Evolutionary conservation across 2,797 vertebrate genomes (phyloP).

Genomic region (Spea hammondii): DNA sequence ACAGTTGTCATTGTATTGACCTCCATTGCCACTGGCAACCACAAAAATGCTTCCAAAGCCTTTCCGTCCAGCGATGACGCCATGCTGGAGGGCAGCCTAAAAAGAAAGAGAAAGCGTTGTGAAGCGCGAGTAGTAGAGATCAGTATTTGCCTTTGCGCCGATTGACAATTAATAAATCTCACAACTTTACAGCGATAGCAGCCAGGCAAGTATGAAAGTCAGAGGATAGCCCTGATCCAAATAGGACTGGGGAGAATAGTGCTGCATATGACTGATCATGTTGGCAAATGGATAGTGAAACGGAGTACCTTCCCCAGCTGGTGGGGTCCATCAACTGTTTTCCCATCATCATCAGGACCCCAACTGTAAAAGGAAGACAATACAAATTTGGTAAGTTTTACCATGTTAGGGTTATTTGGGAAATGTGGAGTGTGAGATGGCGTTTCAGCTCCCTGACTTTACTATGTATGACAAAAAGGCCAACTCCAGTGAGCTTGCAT

Average conservation of each 20-base stretch:
- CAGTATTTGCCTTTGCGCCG: too few relatives aligned
- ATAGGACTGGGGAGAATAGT: background rate
- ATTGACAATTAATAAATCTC: too few relatives aligned
- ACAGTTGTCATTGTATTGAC: slow-evolving; percentile 90
- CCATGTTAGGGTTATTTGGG: too few relatives aligned
- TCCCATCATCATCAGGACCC: slow-evolving; percentile 96
- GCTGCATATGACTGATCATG: background rate
- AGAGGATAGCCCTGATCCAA: too few relatives aligned
- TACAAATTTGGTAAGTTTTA: slow-evolving; percentile 5
- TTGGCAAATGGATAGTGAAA: background rate
- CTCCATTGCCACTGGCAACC: slow-evolving; percentile 95
- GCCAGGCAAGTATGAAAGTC: too few relatives aligned
- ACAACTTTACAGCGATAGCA: too few relatives aligned
- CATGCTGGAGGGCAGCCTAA: slow-evolving; percentile 92
- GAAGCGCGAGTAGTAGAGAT: background rate
- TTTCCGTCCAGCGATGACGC: slow-evolving; percentile 86
- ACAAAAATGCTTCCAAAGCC: slow-evolving; percentile 97
- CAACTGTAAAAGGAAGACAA: slow-evolving; percentile 71
- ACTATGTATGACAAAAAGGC: too few relatives aligned
- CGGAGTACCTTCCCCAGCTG: slow-evolving; percentile 87
- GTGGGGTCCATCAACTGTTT: slow-evolving; percentile 93
- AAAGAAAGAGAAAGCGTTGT: background rate
- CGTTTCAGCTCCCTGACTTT: too few relatives aligned
- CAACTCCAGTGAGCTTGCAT: too few relatives aligned
- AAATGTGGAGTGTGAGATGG: too few relatives aligned